These are phyloP conservation scores for Pelodytes ibericus DNA, from an alignment of 2,797 vertebrate species.

Conservation along the genomic window DNA sequence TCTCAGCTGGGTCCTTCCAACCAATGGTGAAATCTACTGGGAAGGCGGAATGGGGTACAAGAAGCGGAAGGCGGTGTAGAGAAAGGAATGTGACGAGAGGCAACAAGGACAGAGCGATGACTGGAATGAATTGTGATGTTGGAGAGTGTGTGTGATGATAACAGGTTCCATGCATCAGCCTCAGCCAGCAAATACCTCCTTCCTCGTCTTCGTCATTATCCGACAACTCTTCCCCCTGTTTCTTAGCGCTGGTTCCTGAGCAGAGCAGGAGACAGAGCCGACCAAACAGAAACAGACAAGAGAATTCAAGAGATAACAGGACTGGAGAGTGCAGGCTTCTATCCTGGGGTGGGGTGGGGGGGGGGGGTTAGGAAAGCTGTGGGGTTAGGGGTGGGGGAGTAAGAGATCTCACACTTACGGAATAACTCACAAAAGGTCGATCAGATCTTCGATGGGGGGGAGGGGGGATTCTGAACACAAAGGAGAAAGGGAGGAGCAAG, in stretches of 20 bases:
- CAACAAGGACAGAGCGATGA: background rate
- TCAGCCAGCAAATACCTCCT: slow-evolving; percentile 97
- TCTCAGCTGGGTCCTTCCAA: background rate
- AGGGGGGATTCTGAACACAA: slow-evolving; percentile 1
- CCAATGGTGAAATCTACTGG: background rate
- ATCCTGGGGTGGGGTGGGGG: slow-evolving; percentile 39
- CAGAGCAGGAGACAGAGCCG: slow-evolving; percentile 87
- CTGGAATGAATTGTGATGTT: slow-evolving; percentile 1
- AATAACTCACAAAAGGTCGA: slow-evolving; percentile 57
- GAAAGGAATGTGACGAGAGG: background rate
- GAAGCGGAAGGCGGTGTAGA: slow-evolving; percentile 39
- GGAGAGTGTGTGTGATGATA: slow-evolving; percentile 33
- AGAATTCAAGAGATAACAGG: slow-evolving; percentile 91
- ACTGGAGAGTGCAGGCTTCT: slow-evolving; percentile 71
- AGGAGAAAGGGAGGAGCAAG: background rate
- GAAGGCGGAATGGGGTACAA: slow-evolving; percentile 49
- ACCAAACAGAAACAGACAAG: slow-evolving; percentile 75
- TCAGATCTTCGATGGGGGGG: slow-evolving; percentile 17
- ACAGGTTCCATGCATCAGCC: slow-evolving; percentile 75
- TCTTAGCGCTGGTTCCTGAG: slow-evolving; percentile 98
- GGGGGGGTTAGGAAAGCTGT: slow-evolving; percentile 15
- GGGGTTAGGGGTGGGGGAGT: slow-evolving; percentile 18
- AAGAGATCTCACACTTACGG: slow-evolving; percentile 56
- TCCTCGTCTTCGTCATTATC: slow-evolving; percentile 99
- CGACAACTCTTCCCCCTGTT: slow-evolving; percentile 99